Base-by-base conservation (phyloP, 1,140 invertebrate genomes). In the Helicoverpa armigera region DNA sequence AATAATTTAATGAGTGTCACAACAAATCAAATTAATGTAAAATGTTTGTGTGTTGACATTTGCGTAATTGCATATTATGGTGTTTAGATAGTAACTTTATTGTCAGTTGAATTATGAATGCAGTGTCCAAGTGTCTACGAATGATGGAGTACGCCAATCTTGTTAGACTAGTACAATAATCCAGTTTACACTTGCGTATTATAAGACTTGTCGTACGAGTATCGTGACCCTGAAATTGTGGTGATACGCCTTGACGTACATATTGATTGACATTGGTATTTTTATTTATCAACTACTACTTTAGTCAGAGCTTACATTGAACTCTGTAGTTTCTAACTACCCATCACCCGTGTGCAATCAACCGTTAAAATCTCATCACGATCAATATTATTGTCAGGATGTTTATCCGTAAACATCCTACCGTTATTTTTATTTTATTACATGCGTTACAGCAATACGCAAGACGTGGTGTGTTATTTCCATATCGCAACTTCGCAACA, bases 321-420 rank as follows among this genome's bases (percentile, higher is more conserved):
- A 35, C 43, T 48, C n/a, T n/a, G n/a, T n/a, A n/a, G n/a, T n/a
- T n/a, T n/a, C n/a, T n/a, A n/a, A n/a, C n/a, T n/a, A n/a, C n/a
- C n/a, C n/a, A n/a, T n/a, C n/a, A n/a, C 11, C 43, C 16, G 43
- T 50, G 10, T 14, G 3, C 7, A 7, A 69, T 50, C 43, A 16
- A 13, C n/a, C 43, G 13, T 18, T 43, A 23, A 10, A 67, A 67
- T 67, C 23, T 0, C 58, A 31, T 61, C 1, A 29, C 31, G n/a
- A 50, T 50, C 31, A 73, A 63, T 79, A 53, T 43, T 67, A 69
- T 56, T 58, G 58, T 60, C 75, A 65, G 83, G 83, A 84, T 84
- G 83, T 86, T 84, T 84, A 83, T 54, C 85, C 73, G 51, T 80
- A 81, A 61, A 73, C 80, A 82, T 85, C 83, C 83, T 82, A 73